Percentiles rank a stretch among this genome's conserved stretches.
Conservation (phyloP, 1,140 invertebrate species). For the Caenorhabditis tropicalis region DNA sequence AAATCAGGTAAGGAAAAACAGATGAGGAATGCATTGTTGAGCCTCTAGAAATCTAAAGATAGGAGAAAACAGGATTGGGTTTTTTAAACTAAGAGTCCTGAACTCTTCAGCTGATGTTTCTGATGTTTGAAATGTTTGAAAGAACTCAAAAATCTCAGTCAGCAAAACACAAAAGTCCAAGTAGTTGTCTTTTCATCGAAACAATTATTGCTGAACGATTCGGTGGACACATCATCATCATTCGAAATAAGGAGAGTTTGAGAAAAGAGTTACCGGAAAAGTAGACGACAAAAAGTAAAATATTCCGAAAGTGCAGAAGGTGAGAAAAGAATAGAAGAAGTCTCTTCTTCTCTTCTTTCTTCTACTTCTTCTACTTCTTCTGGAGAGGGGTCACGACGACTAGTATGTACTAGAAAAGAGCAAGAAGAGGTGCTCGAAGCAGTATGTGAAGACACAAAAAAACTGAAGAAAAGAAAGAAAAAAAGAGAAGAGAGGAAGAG, state of each 20-base stretch:
- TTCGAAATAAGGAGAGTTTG: neutral
- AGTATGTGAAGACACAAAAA: conserved; percentile 9
- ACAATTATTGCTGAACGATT: conserved; percentile 25
- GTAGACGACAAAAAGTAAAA: conserved; percentile 29
- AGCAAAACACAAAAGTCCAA: neutral
- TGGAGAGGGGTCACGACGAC: conserved; percentile 20
- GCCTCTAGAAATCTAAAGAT: no score
- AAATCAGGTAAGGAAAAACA: no score
- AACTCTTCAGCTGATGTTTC: no score
- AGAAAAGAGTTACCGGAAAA: neutral
- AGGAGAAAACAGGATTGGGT: no score
- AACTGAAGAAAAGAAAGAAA: neutral
- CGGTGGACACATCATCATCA: neutral
- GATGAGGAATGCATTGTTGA: no score
- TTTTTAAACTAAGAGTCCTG: no score
- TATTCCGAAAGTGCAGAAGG: conserved; percentile 41
- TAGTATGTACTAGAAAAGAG: conserved; percentile 42
- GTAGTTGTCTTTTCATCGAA: no score
- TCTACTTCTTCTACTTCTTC: neutral
- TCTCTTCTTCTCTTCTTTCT: conserved; percentile 8
- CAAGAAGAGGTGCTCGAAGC: conserved; percentile 32
- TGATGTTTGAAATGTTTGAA: neutral
- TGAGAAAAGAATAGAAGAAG: conserved; percentile 25
- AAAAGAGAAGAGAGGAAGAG: neutral
- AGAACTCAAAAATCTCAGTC: neutral